These are phyloP conservation scores for Tanytarsus gracilentus DNA, from an alignment of 2,888 invertebrate species.

Conservation along the genomic window DNA sequence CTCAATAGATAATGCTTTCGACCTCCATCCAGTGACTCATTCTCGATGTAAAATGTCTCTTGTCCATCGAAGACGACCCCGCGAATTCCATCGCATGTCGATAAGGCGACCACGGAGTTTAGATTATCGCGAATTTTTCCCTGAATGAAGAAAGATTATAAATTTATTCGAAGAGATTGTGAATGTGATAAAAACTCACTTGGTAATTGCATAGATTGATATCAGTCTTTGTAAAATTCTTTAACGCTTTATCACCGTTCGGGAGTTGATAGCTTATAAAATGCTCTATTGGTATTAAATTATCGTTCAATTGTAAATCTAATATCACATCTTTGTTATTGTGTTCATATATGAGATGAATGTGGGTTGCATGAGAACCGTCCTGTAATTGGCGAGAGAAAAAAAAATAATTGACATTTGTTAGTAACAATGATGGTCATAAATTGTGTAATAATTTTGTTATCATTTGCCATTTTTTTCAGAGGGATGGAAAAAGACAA, in stretches of 20 bases:
- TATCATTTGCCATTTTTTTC: not conserved
- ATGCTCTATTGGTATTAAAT: constrained; percentile 51
- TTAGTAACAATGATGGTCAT: constrained; percentile 22
- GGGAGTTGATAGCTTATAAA: constrained; percentile 42
- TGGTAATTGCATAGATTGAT: constrained; percentile 43
- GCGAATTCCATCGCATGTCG: constrained; percentile 67
- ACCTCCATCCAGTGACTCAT: constrained; percentile 38
- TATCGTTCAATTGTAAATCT: constrained; percentile 63
- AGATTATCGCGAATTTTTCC: constrained; percentile 61
- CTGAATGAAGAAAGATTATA: constrained; percentile 33
- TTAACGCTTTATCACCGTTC: constrained; percentile 35
- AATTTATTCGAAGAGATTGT: too few species aligned
- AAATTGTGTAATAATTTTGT: constrained; percentile 1
- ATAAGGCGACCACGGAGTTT: constrained; percentile 73
- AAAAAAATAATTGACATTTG: not conserved
- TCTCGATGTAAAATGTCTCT: constrained; percentile 63
- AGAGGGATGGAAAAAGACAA: too few species aligned
- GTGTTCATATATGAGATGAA: constrained; percentile 55
- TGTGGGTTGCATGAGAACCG: constrained; percentile 38
- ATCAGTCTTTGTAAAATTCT: constrained; percentile 43
- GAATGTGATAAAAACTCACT: constrained; percentile 35
- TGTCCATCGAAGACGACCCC: constrained; percentile 74
- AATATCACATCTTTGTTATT: constrained; percentile 57
- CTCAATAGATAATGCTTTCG: constrained; percentile 33
- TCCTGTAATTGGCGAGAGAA: constrained; percentile 34